Percentiles rank a stretch among this genome's conserved stretches.
phyloP scores from a whole-genome alignment of 2,113 vertebrate species.

The Peromyscus leucopus region DNA sequence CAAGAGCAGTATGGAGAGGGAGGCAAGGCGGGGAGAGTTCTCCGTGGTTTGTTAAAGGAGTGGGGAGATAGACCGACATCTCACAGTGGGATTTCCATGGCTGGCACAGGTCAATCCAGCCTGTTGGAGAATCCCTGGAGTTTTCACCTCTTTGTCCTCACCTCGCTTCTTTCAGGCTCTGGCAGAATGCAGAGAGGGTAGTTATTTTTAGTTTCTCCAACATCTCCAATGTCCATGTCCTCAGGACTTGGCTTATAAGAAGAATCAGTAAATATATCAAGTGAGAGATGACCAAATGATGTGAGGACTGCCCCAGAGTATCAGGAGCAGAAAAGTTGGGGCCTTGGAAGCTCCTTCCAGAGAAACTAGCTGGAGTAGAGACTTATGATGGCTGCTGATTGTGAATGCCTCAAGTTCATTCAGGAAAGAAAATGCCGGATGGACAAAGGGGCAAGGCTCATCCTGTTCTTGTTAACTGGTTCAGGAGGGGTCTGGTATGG shows the following conservation, averaged over 20 bases:
- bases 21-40: neutral
- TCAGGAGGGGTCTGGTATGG: neutral
- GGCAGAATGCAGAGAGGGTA: neutral
- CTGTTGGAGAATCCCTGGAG: neutral
- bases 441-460: neutral
- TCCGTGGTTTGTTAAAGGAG: no score
- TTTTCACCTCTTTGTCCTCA: rapidly evolving
- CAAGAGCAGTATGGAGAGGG: neutral
- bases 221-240: neutral
- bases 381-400: neutral
- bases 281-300: neutral
- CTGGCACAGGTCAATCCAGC: neutral
- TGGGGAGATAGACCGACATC: neutral
- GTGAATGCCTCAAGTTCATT: neutral
- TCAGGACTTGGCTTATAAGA: neutral
- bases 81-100: neutral
- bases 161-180: neutral
- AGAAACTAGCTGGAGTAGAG: neutral
- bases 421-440: neutral
- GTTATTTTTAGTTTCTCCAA: neutral
- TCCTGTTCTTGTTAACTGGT: neutral
- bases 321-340: neutral
- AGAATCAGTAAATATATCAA: neutral
- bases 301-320: neutral
- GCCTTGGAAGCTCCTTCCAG: neutral